Evolutionary conservation across 1,140 invertebrate species (phyloP).

Genomic region (Anastrepha ludens): DNA sequence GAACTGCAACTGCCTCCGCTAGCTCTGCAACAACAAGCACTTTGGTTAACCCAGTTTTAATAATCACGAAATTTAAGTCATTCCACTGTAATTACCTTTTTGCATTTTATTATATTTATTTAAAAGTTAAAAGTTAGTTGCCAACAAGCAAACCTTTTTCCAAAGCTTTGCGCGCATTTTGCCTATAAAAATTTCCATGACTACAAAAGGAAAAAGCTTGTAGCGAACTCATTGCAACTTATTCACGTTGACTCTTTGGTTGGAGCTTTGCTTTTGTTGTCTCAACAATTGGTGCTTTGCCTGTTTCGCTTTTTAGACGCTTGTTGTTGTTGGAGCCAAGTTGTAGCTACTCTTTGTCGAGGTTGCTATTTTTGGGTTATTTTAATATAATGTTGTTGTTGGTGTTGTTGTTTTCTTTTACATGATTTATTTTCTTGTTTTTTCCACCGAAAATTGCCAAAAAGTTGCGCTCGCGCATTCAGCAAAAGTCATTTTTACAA

Average conservation of each 20-base stretch:
- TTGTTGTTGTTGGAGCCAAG: neutral
- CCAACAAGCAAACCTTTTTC: slow-evolving; percentile 7
- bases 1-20: neutral
- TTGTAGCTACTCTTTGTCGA: neutral
- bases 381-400: neutral
- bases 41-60: slow-evolving; percentile 64
- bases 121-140: slow-evolving; percentile 45
- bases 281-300: neutral
- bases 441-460: neutral
- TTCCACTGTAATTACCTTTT: slow-evolving; percentile 63
- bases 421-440: neutral
- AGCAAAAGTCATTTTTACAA: slow-evolving; percentile 42
- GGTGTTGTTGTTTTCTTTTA: neutral
- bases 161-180: too few species aligned
- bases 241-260: neutral
- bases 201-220: slow-evolving; percentile 4
- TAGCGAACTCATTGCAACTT: neutral
- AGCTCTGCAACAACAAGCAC: neutral
- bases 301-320: neutral
- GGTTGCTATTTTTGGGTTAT: neutral
- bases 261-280: neutral
- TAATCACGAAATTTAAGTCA: slow-evolving; percentile 67
- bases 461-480: slow-evolving; percentile 36
- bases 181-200: neutral
- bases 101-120: slow-evolving; percentile 62